Conservation (phyloP, 2,113 vertebrate genomes). For the Myxocyprinus asiaticus region DNA sequence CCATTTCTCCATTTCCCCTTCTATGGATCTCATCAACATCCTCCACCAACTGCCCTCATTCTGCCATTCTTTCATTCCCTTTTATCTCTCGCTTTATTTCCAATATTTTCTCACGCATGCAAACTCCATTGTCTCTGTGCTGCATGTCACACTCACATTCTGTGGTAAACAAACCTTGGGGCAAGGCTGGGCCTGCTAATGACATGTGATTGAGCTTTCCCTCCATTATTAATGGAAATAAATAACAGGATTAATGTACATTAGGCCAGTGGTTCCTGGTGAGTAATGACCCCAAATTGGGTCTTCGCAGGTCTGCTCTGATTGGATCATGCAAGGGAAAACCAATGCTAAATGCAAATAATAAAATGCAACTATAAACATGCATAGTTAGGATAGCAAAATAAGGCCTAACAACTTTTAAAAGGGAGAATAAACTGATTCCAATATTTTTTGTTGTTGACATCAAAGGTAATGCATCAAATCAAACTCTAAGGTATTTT, state of each 20-base stretch:
- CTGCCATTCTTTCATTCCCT: background rate
- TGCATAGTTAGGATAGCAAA: too few relatives aligned
- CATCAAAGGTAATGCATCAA: too few relatives aligned
- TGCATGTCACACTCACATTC: background rate
- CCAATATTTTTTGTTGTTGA: too few relatives aligned
- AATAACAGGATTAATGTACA: constrained; percentile 8
- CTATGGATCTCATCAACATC: background rate
- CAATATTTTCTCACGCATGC: background rate
- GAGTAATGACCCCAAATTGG: too few relatives aligned
- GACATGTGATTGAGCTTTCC: background rate
- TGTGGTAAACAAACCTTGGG: constrained; percentile 13
- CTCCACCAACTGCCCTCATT: background rate
- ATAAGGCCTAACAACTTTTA: too few relatives aligned
- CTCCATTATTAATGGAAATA: too few relatives aligned
- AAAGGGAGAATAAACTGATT: too few relatives aligned
- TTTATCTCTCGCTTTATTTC: background rate
- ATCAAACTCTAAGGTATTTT: too few relatives aligned
- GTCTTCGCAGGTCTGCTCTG: too few relatives aligned
- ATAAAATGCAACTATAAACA: too few relatives aligned
- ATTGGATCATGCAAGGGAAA: too few relatives aligned
- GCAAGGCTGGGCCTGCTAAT: background rate
- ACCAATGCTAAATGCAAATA: too few relatives aligned
- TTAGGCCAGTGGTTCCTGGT: background rate
- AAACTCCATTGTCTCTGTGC: background rate
- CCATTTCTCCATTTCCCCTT: background rate